Base-by-base conservation (phyloP, 2,888 invertebrate species). In the Thelaira solivaga region DNA sequence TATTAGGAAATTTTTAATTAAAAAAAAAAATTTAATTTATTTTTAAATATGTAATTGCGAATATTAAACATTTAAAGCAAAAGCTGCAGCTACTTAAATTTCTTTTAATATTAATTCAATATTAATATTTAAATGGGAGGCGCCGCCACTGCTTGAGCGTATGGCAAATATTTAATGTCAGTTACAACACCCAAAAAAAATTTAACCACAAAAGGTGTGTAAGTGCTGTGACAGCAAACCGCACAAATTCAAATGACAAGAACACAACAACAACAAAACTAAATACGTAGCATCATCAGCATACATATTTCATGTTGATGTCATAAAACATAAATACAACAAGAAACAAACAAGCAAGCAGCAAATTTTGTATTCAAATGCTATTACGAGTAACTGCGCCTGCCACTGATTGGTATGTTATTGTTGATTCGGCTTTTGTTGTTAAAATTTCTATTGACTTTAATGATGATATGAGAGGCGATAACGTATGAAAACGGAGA, bases 171-270 rank as follows among this genome's bases (percentile, higher is more conserved):
- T 41, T 34, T 13, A n/a, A n/a, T n/a, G n/a, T 47, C 26, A 51
- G 51, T 49, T 6, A 11, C 49, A 49, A 51, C 59, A 51, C 41
- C 36, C 73, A 55, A 47, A 73, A 55, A 47, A 73, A 49, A 31
- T 49, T 41, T 43, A 51, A 51, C 18, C 31, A 34, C 51, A 73
- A 51, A 29, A 72, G 20, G 11, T 55, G 16, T 39, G 47, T 4
- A 6, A 55, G 57, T 47, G 29, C 20, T 29, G 1, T 16, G 10
- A 45, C 59, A 51, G 41, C 73, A 74, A 59, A 22, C 57, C 73
- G 13, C 57, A 49, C 43, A 59, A 13, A 59, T 57, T 31, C 3
- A 31, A 57, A 47, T 39, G 47, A 5, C 20, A 43, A 34, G 31
- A 7, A 7, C 39, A 39, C 36, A 64, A 59, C 41, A 64, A 43